Base-by-base conservation (phyloP, 2,888 invertebrate species). In the Limenitis camilla region DNA sequence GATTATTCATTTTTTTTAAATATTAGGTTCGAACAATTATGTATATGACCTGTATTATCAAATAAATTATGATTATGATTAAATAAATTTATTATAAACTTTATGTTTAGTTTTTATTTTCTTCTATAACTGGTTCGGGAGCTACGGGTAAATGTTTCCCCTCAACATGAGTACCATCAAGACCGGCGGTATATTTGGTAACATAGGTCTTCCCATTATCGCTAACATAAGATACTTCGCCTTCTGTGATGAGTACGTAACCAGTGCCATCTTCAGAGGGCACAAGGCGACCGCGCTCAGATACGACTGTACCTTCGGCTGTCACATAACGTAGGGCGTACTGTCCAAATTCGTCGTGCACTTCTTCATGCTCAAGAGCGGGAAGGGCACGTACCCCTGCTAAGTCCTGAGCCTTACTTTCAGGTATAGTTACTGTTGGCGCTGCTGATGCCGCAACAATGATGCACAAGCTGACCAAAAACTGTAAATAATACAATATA, bases 201-300 rank as follows among this genome's bases (percentile, higher is more conserved):
- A 74, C 61, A 63, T 78, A 77, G 27, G 67, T 69, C 61, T 74
- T 65, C 41, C 78, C 78, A 42, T 79, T 77, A 31, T 73, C 71
- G 0, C 74, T 71, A 4, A 76, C 62, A 66, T 67, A 81, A 9
- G 71, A 71, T 35, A 71, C 69, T 58, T 79, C 72, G 2, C 80
- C 78, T 46, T 79, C 77, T 1, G 67, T 56, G 7, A 76, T 63
- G 31, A 79, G 68, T 6, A 76, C 78, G 39, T 71, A 63, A 2
- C 60, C 69, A 54, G 58, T 32, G 6, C 72, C 71, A 39, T 65
- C 65, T n/a, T 65, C 52, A 27, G 64, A 65, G 6, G 68, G 72
- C 10, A 74, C 66, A 6, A 77, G 65, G 6, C 56, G 63, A 7
- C 74, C 77, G 11, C 65, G 65, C 59, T 76, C 72, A 3, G 58